Conservation (phyloP, 2,888 invertebrate genomes). For the Lepidocyrtinus sp. region DNA sequence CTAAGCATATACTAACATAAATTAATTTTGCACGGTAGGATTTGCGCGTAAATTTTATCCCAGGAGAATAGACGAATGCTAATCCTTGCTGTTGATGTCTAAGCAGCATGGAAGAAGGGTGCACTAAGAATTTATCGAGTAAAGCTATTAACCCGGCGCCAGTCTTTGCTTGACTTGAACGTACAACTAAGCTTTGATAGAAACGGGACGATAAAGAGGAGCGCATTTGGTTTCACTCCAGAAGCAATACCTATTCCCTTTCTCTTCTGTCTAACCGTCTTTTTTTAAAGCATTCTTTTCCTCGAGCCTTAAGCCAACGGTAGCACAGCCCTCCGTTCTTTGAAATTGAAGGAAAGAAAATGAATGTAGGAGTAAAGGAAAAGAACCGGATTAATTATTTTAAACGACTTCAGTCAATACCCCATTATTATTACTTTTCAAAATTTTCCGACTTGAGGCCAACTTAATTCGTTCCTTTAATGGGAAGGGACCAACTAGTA, state of each 20-base stretch:
- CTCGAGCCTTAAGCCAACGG: too few species aligned
- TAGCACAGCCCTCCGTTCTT: neutral
- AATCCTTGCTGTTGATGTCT: too few species aligned
- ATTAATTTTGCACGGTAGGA: too few species aligned
- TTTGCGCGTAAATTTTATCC: too few species aligned
- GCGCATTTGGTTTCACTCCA: neutral
- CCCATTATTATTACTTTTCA: neutral
- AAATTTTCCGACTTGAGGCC: neutral
- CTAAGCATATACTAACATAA: too few species aligned
- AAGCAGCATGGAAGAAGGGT: too few species aligned
- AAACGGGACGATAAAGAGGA: neutral
- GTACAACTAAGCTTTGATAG: too few species aligned
- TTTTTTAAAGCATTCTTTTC: conserved; percentile 1
- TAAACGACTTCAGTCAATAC: conserved; percentile 10
- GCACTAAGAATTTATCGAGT: conserved; percentile 33
- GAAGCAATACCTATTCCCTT: neutral
- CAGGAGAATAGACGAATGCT: too few species aligned
- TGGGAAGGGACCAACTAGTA: neutral
- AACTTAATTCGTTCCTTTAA: neutral
- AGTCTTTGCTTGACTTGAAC: conserved; percentile 31
- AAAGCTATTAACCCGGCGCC: conserved; percentile 61
- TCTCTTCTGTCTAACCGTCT: neutral
- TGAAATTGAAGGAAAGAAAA: conserved; percentile 7
- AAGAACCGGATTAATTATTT: conserved; percentile 17
- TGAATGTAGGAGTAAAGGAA: neutral